These are phyloP conservation scores for Glaucopsyche alexis DNA, from an alignment of 2,888 invertebrate genomes.

Conservation along the genomic window DNA sequence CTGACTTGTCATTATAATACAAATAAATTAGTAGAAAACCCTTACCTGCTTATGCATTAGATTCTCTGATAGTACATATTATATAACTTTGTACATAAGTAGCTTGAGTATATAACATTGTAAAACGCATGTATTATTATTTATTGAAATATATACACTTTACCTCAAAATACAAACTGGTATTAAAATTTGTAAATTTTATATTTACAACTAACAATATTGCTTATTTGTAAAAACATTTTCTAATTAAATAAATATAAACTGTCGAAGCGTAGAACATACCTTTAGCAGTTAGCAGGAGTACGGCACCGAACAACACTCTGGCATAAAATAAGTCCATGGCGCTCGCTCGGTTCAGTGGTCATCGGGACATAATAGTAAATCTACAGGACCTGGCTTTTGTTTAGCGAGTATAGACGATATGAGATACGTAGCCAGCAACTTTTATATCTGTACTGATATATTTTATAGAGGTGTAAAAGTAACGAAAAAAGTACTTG, in stretches of 20 bases:
- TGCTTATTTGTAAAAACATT: neutral
- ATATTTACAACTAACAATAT: neutral
- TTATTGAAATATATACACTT: no score
- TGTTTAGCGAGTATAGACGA: slow-evolving; percentile 35
- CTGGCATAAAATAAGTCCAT: slow-evolving; percentile 36
- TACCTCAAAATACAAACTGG: no score
- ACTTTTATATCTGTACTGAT: neutral
- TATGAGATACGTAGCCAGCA: slow-evolving; percentile 35
- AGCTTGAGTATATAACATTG: no score
- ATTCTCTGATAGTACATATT: no score
- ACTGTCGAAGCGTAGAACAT: slow-evolving; percentile 18
- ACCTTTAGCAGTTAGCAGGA: slow-evolving; percentile 38
- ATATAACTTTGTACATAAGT: no score
- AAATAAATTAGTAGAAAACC: no score
- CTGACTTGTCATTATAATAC: no score
- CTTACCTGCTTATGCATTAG: no score
- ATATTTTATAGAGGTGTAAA: no score
- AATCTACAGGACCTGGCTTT: slow-evolving; percentile 35
- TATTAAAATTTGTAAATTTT: no score
- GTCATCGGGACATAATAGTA: slow-evolving; percentile 37
- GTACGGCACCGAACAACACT: slow-evolving; percentile 28
- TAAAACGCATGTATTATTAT: no score
- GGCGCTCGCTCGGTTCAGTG: slow-evolving; percentile 36
- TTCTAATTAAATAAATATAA: slow-evolving; percentile 9
- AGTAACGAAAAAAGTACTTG: no score